Base-by-base conservation (phyloP, 2,888 invertebrate species). In the Rapana venosa region DNA sequence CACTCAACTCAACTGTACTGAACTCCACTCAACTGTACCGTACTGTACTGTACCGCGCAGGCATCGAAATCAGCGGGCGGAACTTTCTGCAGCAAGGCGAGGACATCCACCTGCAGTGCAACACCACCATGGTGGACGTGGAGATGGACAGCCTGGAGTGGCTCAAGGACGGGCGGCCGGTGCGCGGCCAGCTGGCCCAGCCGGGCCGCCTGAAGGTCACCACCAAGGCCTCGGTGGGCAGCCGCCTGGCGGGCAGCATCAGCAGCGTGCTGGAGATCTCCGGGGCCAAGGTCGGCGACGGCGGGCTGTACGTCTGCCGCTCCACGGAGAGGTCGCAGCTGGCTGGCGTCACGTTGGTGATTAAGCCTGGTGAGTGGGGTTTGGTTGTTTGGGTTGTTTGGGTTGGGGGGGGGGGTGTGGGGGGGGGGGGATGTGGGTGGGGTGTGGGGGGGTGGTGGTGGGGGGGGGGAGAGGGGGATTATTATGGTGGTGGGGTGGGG, bases 231-330 rank as follows among this genome's bases (percentile, higher is more conserved):
- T 91, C 92, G 2, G 84, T 92, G 35, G 91, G 91, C 47, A 83
- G 70, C 11, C 90, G 87, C 32, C 77, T 87, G 56, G 87, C 88
- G 1, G 93, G 93, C n/a, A 89, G 87, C 61, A 91, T 93, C 36
- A 92, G 92, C 83, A 94, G 94, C 88, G 91, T 89, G 35, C 90
- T 94, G 26, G 92, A 93, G 70, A 92, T 94, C 58, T 88, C 90
- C 47, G 88, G 90, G 74, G 91, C 93, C 13, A 77, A 90, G 77
- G 90, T 91, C 84, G 88, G 90, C 26, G 94, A 94, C 87, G 47
- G 87, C 30, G 93, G 93, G 8, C 86, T 91, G 35, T 93, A 93
- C 84, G 91, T 94, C n/a, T 94, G 94, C 74, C 88, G 93, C 84
- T 93, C 93, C 15, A 91, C 92, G 32, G 92, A 92, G 61, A 91